Evolutionary conservation across 2,888 invertebrate genomes (phyloP), one percentile per base, ranked within the genome.

Genomic region (Nomada fucata): DNA sequence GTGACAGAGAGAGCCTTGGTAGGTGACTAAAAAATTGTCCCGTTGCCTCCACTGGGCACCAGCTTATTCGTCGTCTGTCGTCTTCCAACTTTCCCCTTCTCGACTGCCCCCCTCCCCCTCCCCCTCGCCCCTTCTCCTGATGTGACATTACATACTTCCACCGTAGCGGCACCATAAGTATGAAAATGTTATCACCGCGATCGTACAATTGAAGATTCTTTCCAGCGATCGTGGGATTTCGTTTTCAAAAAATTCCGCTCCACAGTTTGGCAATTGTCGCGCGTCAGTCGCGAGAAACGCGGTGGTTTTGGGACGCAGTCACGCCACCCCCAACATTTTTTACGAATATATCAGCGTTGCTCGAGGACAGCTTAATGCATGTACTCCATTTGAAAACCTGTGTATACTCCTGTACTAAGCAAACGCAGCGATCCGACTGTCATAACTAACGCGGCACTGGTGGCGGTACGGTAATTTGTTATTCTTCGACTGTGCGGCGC

Each of bases 1-100:
- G 78, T 59, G 76, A 70, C 59, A 59, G 59, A 70, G 59, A 70
- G 70, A n/a, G 18, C 76, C 55, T 70, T 47, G 76, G 36, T 60
- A 29, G 55, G 13, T 60, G 52, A 52, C 50, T 50, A 29, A 78
- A 67, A 78, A 79, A 67, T 29, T 52, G 50, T n/a, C 42, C 53
- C n/a, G 18, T 50, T 50, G 20, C 64, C 64, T 53, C 26, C 29
- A 23, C 20, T 70, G n/a, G 47, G 36, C 52, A 59, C 67, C 36
- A 36, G 42, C 18, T 59, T 47, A 9, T 72, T 50, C 20, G 18
- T 50, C 18, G 18, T 53, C 23, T n/a, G 15, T 50, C 11, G 36
- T 53, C 42, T 60, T 26, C 2, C 42, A 7, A 15, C 13, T 10
- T 44, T n/a, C 20, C n/a, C 42, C 10, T 60, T 5, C 36, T 10